These are phyloP conservation scores for Ammodytes dubius DNA, from an alignment of 2,113 vertebrate species.

Conservation along the genomic window DNA sequence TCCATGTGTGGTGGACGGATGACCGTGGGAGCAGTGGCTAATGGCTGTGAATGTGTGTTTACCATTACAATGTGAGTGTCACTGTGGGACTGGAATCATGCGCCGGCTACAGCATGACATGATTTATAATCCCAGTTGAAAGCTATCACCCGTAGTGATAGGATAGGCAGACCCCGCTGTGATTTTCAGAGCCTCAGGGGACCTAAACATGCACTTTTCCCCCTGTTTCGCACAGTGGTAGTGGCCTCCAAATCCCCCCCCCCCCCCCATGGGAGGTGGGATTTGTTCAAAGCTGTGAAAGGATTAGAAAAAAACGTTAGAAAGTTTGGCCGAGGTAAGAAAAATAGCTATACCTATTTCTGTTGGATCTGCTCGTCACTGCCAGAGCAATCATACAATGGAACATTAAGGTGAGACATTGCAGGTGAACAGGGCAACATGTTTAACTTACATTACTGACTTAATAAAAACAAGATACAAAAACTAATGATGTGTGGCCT, in stretches of 20 bases:
- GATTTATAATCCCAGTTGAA: conserved; percentile 72
- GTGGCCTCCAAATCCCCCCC: not conserved
- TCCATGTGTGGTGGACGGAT: conserved; percentile 18
- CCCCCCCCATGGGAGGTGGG: conserved; percentile 1
- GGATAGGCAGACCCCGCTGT: conserved; percentile 46
- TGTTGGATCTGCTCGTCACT: conserved; percentile 4
- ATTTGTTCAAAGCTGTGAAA: conserved; percentile 32
- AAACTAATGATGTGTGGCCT: too few relatives aligned
- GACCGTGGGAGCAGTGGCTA: conserved; percentile 15
- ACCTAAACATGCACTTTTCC: conserved; percentile 38
- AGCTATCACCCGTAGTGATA: conserved; percentile 56
- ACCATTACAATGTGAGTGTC: conserved; percentile 52
- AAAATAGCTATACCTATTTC: conserved; percentile 4
- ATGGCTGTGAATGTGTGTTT: conserved; percentile 50
- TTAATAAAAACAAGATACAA: too few relatives aligned
- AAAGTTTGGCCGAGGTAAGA: conserved; percentile 24
- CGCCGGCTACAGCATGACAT: conserved; percentile 63
- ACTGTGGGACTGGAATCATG: conserved; percentile 49
- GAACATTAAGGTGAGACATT: conserved; percentile 6
- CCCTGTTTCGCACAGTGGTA: conserved; percentile 16
- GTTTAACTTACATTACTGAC: too few relatives aligned
- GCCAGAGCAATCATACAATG: conserved; percentile 9
- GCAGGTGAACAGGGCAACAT: too few relatives aligned
- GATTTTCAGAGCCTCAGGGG: conserved; percentile 40
- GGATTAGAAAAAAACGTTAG: conserved; percentile 39